These are phyloP conservation scores for Macroglossus sobrinus DNA, from an alignment of 2,113 vertebrate species.

Conservation along the genomic window DNA sequence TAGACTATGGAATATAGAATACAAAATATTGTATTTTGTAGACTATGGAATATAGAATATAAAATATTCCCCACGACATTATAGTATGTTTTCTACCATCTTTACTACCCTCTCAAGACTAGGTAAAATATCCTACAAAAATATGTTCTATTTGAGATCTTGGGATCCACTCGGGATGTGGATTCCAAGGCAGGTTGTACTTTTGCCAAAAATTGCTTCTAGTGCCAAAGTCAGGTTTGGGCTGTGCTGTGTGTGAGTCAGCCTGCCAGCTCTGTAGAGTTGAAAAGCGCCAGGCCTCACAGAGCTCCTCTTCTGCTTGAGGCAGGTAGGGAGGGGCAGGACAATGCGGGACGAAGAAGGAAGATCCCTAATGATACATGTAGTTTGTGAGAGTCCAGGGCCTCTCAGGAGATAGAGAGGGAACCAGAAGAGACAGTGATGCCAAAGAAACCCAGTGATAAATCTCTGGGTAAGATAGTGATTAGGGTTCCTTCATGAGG, in stretches of 20 bases:
- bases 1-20: background rate
- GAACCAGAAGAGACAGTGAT: background rate
- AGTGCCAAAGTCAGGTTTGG: constrained; percentile 9
- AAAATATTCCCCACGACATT: background rate
- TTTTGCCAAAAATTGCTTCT: background rate
- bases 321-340: background rate
- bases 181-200: background rate
- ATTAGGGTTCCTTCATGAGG: background rate
- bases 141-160: background rate
- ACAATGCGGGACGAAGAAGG: background rate
- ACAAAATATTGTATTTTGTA: too few species aligned
- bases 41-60: background rate
- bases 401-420: background rate
- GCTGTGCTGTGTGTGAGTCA: background rate
- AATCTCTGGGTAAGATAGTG: background rate
- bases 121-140: background rate
- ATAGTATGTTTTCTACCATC: background rate
- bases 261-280: background rate
- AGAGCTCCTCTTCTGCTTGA: background rate
- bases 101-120: background rate
- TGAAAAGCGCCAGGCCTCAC: background rate
- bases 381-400: background rate
- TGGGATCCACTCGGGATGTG: background rate
- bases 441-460: background rate
- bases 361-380: background rate